phyloP scores from a whole-genome alignment of 2,888 invertebrate genomes.

The Agonopterix alstromeriana region DNA sequence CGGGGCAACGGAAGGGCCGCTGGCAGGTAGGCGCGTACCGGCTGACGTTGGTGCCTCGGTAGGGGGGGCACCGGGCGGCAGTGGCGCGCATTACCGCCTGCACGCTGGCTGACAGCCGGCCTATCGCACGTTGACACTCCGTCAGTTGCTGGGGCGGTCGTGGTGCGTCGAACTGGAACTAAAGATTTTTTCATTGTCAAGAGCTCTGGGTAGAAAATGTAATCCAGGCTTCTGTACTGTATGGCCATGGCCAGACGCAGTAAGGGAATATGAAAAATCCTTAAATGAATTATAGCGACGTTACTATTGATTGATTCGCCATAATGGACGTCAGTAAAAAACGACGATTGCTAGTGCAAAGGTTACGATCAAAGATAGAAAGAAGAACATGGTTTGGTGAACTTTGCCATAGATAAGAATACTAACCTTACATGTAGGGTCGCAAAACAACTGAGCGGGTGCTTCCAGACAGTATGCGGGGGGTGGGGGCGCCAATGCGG shows the following conservation, averaged over 20 bases:
- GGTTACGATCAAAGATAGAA: too few species aligned
- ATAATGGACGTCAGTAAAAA: too few species aligned
- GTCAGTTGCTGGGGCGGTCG: conserved; percentile 41
- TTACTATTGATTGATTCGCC: too few species aligned
- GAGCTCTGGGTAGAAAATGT: too few species aligned
- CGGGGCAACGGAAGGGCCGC: conserved; percentile 47
- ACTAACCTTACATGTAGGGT: conserved; percentile 54
- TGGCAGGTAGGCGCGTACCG: conserved; percentile 60
- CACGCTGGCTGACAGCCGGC: conserved; percentile 53
- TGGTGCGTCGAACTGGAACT: conserved; percentile 66
- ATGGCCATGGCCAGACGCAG: too few species aligned
- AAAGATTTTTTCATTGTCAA: not conserved
- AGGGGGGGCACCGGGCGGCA: conserved; percentile 50
- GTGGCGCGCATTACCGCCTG: conserved; percentile 56
- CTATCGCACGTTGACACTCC: conserved; percentile 55
- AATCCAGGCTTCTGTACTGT: too few species aligned
- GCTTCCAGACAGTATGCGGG: conserved; percentile 53
- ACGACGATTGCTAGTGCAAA: too few species aligned
- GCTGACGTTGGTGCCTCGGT: conserved; percentile 60
- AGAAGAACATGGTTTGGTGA: too few species aligned
- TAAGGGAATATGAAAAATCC: too few species aligned
- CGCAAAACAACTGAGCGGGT: conserved; percentile 56
- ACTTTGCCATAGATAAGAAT: too few species aligned
- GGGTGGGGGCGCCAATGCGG: conserved; percentile 44
- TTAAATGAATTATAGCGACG: too few species aligned